Evolutionary conservation across 2,113 vertebrate genomes (phyloP), one percentile per base, ranked within the genome.

Genomic region (Vicugna pacos): DNA sequence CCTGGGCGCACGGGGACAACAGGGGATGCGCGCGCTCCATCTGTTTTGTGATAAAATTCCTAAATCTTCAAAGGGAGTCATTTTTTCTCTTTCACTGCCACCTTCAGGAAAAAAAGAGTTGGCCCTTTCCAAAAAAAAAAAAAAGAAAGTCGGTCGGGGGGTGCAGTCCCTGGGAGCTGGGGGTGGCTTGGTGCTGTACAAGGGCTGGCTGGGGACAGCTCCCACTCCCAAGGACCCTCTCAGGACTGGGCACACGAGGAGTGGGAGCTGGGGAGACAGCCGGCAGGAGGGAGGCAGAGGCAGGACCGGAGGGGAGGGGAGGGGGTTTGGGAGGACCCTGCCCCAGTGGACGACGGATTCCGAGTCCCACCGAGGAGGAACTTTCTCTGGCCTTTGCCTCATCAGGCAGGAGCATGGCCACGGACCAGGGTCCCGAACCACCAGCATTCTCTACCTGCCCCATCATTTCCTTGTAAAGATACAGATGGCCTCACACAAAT

Each of bases 61-160:
- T 96, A 98, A 97, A 97, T 94, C 98, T 98, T 98, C 97, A 80
- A 97, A 97, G 93, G 81, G 94, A 95, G 72, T 97, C 97, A 97
- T 98, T 98, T 98, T 98, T 98, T 98, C 97, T 97, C 98, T 98
- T 98, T 98, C 98, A 98, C 98, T 99, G 98, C 99, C 99, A 99
- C 98, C 99, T 99, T 99, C 98, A 99, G 99, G 99, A 97, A 98
- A 98, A 98, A 95, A 96, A 96, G 91, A 92, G 28, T 46, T 22
- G 79, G 79, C 32, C 80, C 48, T 60, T 72, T 95, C 77, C 83
- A 60, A 48, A 88, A 86, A 89, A 72, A 67, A 67, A 16, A 64
- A 75, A 81, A 48, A 8, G 14, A n/a, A 22, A 8, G 50, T 14
- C 9, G 38, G 92, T 22, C n/a, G 52, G 60, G 1, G 22, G 35